Percentiles rank a stretch among this genome's conserved stretches.
phyloP scores from a whole-genome alignment of 2,113 vertebrate genomes.

The Cyprinodon brontotheroides region DNA sequence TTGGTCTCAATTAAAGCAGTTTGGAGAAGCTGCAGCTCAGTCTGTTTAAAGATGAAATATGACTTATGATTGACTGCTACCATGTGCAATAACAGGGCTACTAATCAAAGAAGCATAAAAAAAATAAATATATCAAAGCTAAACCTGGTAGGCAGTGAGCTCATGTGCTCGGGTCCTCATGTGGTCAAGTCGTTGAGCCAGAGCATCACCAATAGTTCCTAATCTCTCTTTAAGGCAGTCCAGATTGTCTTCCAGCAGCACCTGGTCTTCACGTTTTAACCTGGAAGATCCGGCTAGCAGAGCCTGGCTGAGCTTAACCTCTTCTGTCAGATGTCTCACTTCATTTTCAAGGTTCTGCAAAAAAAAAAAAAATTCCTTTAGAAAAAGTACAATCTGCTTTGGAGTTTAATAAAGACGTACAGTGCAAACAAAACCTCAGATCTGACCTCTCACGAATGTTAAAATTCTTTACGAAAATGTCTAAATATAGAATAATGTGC shows the following conservation, averaged over 20 bases:
- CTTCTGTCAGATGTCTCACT: slow-evolving; percentile 86
- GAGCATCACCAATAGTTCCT: slow-evolving; percentile 80
- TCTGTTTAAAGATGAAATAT: slow-evolving; percentile 78
- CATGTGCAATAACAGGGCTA: neutral
- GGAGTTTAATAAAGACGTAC: neutral
- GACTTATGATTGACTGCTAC: neutral
- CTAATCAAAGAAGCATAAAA: neutral
- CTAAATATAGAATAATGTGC: neutral
- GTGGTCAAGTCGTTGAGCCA: slow-evolving; percentile 85
- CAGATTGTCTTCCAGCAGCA: slow-evolving; percentile 87
- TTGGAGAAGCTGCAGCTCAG: slow-evolving; percentile 88
- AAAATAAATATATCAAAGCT: neutral
- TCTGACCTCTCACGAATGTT: neutral
- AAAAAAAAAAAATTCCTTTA: neutral
- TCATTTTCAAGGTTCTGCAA: slow-evolving; percentile 85
- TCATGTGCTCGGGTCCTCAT: slow-evolving; percentile 88
- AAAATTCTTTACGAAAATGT: neutral
- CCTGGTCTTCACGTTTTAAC: slow-evolving; percentile 78
- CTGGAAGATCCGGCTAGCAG: slow-evolving; percentile 80
- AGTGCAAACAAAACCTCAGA: neutral
- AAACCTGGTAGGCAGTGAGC: slow-evolving; percentile 88
- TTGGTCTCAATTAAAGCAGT: slow-evolving; percentile 88
- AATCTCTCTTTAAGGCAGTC: slow-evolving; percentile 85
- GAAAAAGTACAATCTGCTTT: too few relatives aligned
- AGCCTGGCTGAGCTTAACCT: slow-evolving; percentile 85